Percentiles rank a stretch among this genome's conserved stretches.
phyloP scores from a whole-genome alignment of 2,113 vertebrate species.

The Phyllostomus hastatus region DNA sequence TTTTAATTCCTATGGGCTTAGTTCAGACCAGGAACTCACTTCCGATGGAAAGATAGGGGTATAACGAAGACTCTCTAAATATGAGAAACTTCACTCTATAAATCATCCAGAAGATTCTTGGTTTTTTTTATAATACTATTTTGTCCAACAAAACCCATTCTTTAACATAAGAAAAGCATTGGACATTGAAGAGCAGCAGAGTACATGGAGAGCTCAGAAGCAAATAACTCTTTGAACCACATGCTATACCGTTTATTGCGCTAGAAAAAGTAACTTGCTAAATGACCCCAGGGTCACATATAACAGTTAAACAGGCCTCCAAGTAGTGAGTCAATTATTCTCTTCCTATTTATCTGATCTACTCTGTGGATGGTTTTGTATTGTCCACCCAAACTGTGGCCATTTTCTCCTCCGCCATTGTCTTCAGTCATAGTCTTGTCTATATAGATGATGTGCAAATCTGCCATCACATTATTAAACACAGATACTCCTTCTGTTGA shows the following conservation, averaged over 20 bases:
- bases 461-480: background rate
- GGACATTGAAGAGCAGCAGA: background rate
- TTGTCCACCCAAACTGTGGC: background rate
- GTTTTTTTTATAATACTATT: constrained; percentile 14
- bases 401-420: background rate
- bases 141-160: background rate
- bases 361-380: background rate
- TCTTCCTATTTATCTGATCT: background rate
- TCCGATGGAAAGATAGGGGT: background rate
- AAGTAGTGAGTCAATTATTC: background rate
- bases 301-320: background rate
- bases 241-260: background rate
- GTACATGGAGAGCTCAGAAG: background rate
- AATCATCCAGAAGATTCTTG: background rate
- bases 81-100: background rate
- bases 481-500: background rate
- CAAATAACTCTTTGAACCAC: background rate
- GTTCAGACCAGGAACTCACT: background rate
- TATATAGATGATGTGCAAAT: background rate
- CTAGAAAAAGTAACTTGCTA: background rate
- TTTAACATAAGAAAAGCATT: background rate
- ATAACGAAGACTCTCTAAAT: background rate
- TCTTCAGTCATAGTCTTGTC: background rate
- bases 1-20: background rate
- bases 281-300: background rate